Base-by-base conservation (phyloP, 2,888 invertebrate genomes). In the Cantharis rufa region DNA sequence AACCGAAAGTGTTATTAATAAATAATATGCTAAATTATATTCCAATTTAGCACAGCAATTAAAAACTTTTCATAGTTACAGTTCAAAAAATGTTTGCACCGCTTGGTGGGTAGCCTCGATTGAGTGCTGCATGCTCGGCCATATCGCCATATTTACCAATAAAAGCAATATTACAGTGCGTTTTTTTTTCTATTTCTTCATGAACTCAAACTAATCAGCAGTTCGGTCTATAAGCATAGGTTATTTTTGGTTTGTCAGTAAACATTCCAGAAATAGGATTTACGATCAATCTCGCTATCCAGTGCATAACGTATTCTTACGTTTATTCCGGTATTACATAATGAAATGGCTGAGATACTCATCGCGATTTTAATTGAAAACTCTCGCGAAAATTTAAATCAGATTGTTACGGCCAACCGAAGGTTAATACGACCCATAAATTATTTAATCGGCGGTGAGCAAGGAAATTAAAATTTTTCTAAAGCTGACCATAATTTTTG, bases 261-360 rank as follows among this genome's bases (percentile, higher is more conserved):
- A 77, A 77, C 74, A 70, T 77, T 74, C 77, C 77, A 71, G 62
- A 32, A 77, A 77, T 77, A 77, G 74, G 71, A 71, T 77, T 77
- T 77, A 77, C 71, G 77, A 76, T 72, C 74, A 66, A 74, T 71
- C 64, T 77, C 69, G 73, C 62, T 77, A 63, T 69, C 28, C 18
- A 69, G 69, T 70, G 62, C 16, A 69, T 71, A 64, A 66, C 63
- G 68, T 61, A 72, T 75, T 69, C n/a, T 18, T 64, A 63, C 61
- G 70, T 73, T 73, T 68, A 73, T 74, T 77, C 74, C 77, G 70
- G 77, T 71, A 72, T 74, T 74, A 28, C 69, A 74, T 69, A 63
- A 21, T 74, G 28, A 21, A 16, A 16, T 4, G 21, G 5, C 4
- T 32, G 4, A 1, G 5, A 5, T 5, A 13, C 11, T 32, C 32